These are phyloP conservation scores for Drosophila affinis DNA, from an alignment of 2,888 invertebrate genomes.

Conservation along the genomic window DNA sequence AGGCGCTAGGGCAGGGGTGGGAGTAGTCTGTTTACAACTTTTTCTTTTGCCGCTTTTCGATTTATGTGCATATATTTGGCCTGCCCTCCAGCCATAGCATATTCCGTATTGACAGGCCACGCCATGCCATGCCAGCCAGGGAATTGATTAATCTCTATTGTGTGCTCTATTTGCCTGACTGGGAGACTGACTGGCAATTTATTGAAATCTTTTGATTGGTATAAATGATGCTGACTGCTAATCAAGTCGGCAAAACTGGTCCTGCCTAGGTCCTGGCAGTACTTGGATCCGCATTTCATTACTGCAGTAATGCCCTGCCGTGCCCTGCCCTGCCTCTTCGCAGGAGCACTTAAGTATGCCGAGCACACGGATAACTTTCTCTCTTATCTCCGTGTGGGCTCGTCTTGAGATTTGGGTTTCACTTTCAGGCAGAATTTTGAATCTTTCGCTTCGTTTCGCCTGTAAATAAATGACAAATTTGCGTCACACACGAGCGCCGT, in stretches of 20 bases:
- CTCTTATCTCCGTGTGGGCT: slow-evolving; percentile 12
- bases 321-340: slow-evolving; percentile 5
- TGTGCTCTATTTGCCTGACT: slow-evolving; percentile 47
- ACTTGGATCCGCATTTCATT: slow-evolving; percentile 14
- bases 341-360: slow-evolving; percentile 57
- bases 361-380: slow-evolving; percentile 47
- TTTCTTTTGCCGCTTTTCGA: slow-evolving; percentile 31
- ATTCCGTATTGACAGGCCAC: slow-evolving; percentile 41
- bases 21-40: slow-evolving; percentile 23
- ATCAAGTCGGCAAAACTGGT: slow-evolving; percentile 60
- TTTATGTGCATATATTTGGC: slow-evolving; percentile 49
- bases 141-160: slow-evolving; percentile 52
- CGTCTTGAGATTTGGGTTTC: slow-evolving; percentile 9
- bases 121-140: slow-evolving; percentile 12
- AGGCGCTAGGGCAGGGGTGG: neutral
- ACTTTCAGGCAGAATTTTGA: slow-evolving; percentile 34
- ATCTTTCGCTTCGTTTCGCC: slow-evolving; percentile 31
- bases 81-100: slow-evolving; percentile 23
- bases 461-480: slow-evolving; percentile 40
- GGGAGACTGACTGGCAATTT: slow-evolving; percentile 54
- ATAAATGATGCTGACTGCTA: slow-evolving; percentile 73
- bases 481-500: slow-evolving; percentile 37
- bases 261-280: neutral
- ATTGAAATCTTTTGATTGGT: slow-evolving; percentile 70
- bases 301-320: slow-evolving; percentile 9